Evolutionary conservation across 2,888 invertebrate species (phyloP).

Genomic region (Trachelus stipa): DNA sequence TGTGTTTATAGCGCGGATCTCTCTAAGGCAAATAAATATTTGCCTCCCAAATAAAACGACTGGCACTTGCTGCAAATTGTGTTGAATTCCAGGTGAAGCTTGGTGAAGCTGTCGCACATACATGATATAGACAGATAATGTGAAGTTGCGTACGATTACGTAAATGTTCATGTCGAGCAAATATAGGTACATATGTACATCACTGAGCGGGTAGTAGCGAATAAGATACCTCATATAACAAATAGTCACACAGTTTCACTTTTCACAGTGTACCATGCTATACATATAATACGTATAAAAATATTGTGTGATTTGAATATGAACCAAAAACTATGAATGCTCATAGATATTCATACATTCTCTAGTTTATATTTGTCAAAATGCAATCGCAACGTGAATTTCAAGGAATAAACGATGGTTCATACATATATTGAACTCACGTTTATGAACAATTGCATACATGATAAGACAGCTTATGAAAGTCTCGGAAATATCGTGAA

Average conservation of each 20-base stretch:
- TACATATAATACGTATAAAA: neutral
- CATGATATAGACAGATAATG: too few species aligned
- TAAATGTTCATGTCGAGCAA: neutral
- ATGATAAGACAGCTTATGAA: neutral
- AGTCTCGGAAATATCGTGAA: neutral
- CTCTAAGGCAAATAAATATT: neutral
- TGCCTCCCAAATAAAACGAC: neutral
- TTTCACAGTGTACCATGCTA: neutral
- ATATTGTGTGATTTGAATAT: neutral
- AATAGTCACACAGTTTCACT: neutral
- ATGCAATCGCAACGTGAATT: neutral
- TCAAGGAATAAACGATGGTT: neutral
- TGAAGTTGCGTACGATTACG: neutral
- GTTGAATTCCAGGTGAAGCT: neutral
- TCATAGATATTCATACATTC: neutral
- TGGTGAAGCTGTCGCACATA: neutral
- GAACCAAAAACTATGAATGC: neutral
- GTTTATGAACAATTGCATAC: neutral
- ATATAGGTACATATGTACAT: neutral
- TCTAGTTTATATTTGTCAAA: neutral
- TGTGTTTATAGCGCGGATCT: neutral
- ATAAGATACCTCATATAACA: neutral
- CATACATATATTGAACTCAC: neutral
- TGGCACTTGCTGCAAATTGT: neutral
- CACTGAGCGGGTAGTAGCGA: neutral